Evolutionary conservation across 2,797 vertebrate genomes (phyloP).

Genomic region (Anabacerthia variegaticeps): DNA sequence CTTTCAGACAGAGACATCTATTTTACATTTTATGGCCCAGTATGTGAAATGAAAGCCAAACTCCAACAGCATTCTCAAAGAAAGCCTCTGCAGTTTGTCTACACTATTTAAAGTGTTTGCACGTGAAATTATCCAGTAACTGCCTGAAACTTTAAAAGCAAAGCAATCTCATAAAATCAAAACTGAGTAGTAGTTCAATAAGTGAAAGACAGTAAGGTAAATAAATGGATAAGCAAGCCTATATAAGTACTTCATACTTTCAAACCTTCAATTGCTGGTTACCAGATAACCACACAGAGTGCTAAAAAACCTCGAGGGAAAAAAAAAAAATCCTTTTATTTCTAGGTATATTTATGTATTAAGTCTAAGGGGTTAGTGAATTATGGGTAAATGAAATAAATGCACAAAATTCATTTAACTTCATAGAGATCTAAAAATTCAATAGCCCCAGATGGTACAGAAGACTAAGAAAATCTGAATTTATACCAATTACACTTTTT

Average conservation of each 20-base stretch:
- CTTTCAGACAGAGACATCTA: conserved; percentile 20
- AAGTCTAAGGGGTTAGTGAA: background rate
- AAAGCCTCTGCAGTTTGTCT: background rate
- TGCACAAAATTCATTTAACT: background rate
- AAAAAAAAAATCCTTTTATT: background rate
- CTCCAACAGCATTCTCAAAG: background rate
- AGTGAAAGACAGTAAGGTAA: background rate
- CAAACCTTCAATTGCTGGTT: background rate
- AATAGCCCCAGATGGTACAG: background rate
- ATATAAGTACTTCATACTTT: background rate
- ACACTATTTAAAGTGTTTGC: background rate
- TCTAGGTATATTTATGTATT: background rate
- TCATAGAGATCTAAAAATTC: background rate
- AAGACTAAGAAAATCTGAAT: background rate
- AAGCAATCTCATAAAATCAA: conserved; percentile 23
- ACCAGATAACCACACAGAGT: background rate
- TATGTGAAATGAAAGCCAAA: conserved; percentile 21
- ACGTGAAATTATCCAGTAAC: background rate
- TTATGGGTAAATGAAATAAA: background rate
- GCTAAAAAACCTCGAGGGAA: background rate
- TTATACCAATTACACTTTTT: background rate
- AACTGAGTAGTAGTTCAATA: background rate
- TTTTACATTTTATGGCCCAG: conserved; percentile 43
- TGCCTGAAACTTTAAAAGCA: conserved; percentile 20
- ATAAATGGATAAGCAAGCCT: background rate